A percentile compares a stretch with the other conserved stretches of the same genome.
Conservation (phyloP, 2,797 vertebrate genomes). For the Hoplostethus atlanticus region DNA sequence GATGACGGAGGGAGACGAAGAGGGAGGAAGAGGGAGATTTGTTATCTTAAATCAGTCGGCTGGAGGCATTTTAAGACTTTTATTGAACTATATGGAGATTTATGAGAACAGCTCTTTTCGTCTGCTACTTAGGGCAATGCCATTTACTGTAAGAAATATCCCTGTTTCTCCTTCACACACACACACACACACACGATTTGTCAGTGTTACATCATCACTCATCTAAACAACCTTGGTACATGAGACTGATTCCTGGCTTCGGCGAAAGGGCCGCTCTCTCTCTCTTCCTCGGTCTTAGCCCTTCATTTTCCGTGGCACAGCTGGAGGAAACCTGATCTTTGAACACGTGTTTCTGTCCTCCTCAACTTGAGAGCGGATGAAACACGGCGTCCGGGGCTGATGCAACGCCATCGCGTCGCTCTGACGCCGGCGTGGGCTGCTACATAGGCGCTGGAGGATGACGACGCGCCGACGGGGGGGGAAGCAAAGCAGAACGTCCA, state of each 20-base stretch:
- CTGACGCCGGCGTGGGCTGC: slow-evolving; percentile 14
- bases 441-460: slow-evolving; percentile 9
- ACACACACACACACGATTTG: slow-evolving; percentile 26
- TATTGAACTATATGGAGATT: slow-evolving; percentile 65
- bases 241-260: slow-evolving; percentile 39
- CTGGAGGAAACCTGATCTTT: slow-evolving; percentile 71
- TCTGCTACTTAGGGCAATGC: slow-evolving; percentile 49
- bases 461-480: slow-evolving; percentile 14
- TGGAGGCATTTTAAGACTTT: slow-evolving; percentile 47
- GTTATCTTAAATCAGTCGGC: slow-evolving; percentile 77
- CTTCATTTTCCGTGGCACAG: slow-evolving; percentile 61
- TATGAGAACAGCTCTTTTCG: slow-evolving; percentile 52
- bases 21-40: slow-evolving; percentile 63
- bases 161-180: slow-evolving; percentile 39
- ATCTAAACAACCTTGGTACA: slow-evolving; percentile 59
- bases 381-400: slow-evolving; percentile 30
- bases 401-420: slow-evolving; percentile 10
- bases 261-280: background rate
- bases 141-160: slow-evolving; percentile 28
- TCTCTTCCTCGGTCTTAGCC: slow-evolving; percentile 19
- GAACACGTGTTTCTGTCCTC: slow-evolving; percentile 77
- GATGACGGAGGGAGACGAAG: slow-evolving; percentile 51
- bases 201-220: slow-evolving; percentile 60
- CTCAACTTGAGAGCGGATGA: slow-evolving; percentile 34
- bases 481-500: slow-evolving; percentile 36